Conservation (phyloP, 2,797 vertebrate genomes). For the Danionella dracula region DNA sequence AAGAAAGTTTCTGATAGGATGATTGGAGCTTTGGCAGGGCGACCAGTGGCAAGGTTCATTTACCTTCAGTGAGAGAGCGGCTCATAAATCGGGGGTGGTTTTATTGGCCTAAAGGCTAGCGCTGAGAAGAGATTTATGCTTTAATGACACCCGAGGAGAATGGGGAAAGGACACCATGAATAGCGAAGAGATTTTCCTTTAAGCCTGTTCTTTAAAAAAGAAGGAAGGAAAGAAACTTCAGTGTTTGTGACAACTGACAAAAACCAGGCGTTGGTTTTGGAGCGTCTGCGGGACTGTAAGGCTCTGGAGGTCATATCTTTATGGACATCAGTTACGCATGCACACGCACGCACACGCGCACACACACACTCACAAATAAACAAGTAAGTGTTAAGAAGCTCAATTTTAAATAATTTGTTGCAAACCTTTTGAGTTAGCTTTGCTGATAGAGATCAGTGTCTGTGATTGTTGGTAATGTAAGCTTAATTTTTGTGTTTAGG, state of each 20-base stretch:
- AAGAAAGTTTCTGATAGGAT: conserved; percentile 13
- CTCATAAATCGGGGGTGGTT: conserved; percentile 52
- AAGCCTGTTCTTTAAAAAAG: conserved; percentile 55
- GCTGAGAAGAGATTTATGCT: conserved; percentile 73
- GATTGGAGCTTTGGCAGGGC: conserved; percentile 47
- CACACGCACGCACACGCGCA: too few species aligned
- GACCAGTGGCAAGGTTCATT: conserved; percentile 47
- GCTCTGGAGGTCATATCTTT: conserved; percentile 49
- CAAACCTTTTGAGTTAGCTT: too few species aligned
- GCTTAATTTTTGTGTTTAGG: too few species aligned
- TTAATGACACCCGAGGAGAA: conserved; percentile 71
- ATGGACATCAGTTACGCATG: neutral
- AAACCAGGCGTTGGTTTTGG: conserved; percentile 61
- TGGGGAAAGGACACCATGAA: conserved; percentile 59
- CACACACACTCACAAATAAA: too few species aligned
- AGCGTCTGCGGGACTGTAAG: conserved; percentile 32
- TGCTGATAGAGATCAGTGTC: too few species aligned
- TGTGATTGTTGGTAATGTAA: too few species aligned
- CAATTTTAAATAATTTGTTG: too few species aligned
- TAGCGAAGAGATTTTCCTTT: conserved; percentile 64
- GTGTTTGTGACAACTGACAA: conserved; percentile 64
- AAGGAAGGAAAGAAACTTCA: conserved; percentile 50
- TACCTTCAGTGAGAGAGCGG: conserved; percentile 54
- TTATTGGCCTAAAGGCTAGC: conserved; percentile 57
- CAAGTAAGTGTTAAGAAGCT: too few species aligned